Conservation (phyloP, 2,113 vertebrate genomes). For the Nannobrachium achirus region DNA sequence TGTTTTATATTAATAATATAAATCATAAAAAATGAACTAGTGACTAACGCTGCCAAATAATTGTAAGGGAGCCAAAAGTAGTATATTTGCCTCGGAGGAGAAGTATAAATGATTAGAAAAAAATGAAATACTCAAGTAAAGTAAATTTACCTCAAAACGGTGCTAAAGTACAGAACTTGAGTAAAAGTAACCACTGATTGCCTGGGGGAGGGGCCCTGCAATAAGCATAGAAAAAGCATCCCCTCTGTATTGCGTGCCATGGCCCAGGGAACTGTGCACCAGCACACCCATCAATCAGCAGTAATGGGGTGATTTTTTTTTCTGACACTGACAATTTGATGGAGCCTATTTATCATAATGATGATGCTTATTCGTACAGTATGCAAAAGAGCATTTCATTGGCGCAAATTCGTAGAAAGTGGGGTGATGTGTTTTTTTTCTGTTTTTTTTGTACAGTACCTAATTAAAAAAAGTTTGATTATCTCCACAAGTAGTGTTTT, state of each 20-base stretch:
- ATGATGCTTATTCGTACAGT: constrained; percentile 37
- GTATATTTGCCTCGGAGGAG: too few relatives aligned
- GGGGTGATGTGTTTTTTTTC: not conserved
- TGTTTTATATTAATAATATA: too few relatives aligned
- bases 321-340: constrained; percentile 57
- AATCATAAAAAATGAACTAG: too few relatives aligned
- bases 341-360: constrained; percentile 54
- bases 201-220: too few relatives aligned
- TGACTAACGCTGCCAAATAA: too few relatives aligned
- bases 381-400: constrained; percentile 19
- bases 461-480: constrained; percentile 57
- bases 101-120: too few relatives aligned
- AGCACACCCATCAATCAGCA: constrained; percentile 41
- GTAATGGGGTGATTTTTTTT: constrained; percentile 53
- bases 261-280: constrained; percentile 23
- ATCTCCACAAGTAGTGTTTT: constrained; percentile 35
- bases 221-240: constrained; percentile 5
- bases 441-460: not conserved
- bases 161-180: too few relatives aligned
- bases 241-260: constrained; percentile 3
- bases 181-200: too few relatives aligned
- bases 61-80: too few relatives aligned
- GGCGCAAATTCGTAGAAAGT: constrained; percentile 32
- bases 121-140: too few relatives aligned
- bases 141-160: too few relatives aligned